Evolutionary conservation across 2,888 invertebrate species (phyloP), one percentile per base, ranked within the genome.

Genomic region (Theretra japonica): DNA sequence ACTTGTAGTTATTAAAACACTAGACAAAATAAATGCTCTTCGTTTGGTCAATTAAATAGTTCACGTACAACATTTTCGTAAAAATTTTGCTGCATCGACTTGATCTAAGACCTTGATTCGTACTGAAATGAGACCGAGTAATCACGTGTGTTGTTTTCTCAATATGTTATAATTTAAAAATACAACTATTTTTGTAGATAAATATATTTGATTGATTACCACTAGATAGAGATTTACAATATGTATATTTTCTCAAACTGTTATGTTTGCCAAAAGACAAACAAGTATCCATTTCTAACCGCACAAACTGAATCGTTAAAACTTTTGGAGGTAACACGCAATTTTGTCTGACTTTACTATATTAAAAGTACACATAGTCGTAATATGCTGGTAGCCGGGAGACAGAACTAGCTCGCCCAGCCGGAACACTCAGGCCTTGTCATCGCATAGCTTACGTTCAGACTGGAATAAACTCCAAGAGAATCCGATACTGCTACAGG

Each of bases 151-250:
- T 81, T 85, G 78, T 88, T 88, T 88, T 83, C 85, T 86, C 82
- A 79, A 82, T 75, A 77, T 82, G 84, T 84, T 86, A 84, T 90
- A 80, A 81, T 91, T 92, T 90, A 79, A 86, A 88, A 93, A 93
- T 90, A 88, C 88, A 91, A 93, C 94, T 94, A 94, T 94, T 94
- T 94, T 94, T 94, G 93, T 94, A 94, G 94, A 91, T 89, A 88
- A 88, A 85, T 89, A 80, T 93, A 91, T 92, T 90, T 90, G 80
- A 93, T 93, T 91, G 87, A 90, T 88, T 91, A 93, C 91, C 90
- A 90, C 89, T 94, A 92, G 87, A 92, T 92, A 93, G 89, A 93
- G 81, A 89, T 91, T 90, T 87, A 90, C 84, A 87, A 82, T 76
- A 82, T 82, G 74, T 86, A 90, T 92, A 92, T 93, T 93, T 93